Evolutionary conservation across 2,888 invertebrate genomes (phyloP), one percentile per base, ranked within the genome.

Genomic region (Andricus curvator): DNA sequence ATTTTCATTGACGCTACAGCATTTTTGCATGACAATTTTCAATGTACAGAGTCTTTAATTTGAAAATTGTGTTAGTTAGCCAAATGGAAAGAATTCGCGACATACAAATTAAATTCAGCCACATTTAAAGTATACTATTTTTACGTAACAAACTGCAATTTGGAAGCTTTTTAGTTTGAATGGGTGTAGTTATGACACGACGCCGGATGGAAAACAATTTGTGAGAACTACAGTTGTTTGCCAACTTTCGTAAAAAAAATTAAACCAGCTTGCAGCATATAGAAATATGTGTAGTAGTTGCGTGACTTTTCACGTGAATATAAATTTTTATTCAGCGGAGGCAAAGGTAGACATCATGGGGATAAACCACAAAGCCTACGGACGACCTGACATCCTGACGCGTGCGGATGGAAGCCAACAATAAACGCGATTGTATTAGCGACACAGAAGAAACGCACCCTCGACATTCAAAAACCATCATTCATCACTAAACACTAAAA

Each of bases 331-430:
- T 67, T 22, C 29, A 68, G 15, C 6, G 22, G 29, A 65, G 17
- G 9, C 37, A 37, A 37, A 8, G 9, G 68, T 44, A 41, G 44
- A 44, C 68, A 13, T 4, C 68, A 68, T 68, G 68, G 29, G 68
- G 68, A 48, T 29, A 68, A 48, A 15, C 17, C 48, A 68, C 68
- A 68, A 68, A 67, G 48, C 48, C 68, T 15, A 15, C 20, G 68
- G 48, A 68, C 48, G 48, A 68, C 15, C 25, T 68, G 68, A 68
- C 68, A 48, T 48, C 29, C 68, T 68, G 68, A 68, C 68, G 68
- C 44, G 68, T 68, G 48, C 29, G 48, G 29, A 68, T 68, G 68
- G 48, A 68, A 68, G 37, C 37, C 37, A 37, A 37, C 37, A 37
- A 37, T 37, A 44, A 51, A 51, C 68, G 44, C 68, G 25, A 44